phyloP scores from a whole-genome alignment of 2,797 vertebrate species.

The Syngnathus rostellatus region DNA sequence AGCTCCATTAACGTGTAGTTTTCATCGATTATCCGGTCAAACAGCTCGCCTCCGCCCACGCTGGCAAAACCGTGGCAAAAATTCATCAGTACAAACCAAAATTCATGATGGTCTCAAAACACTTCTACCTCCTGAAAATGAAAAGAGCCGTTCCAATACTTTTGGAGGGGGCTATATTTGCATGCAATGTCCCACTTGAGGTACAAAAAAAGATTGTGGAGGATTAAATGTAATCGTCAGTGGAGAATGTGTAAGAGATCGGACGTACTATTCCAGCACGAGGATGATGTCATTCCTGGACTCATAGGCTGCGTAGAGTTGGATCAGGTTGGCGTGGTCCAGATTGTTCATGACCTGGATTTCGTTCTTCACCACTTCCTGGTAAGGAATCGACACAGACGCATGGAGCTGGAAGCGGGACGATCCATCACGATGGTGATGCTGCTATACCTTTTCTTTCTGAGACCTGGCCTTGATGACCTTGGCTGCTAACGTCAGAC shows the following conservation, averaged over 20 bases:
- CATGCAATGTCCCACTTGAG: background rate
- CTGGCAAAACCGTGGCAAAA: conserved; percentile 49
- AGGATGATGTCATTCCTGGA: conserved; percentile 89
- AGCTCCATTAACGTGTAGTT: conserved; percentile 81
- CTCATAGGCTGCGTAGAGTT: conserved; percentile 95
- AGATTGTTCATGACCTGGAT: conserved; percentile 96
- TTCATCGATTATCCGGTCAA: conserved; percentile 86
- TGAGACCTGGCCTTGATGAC: conserved; percentile 83
- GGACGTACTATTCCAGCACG: conserved; percentile 92
- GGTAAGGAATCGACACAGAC: conserved; percentile 33
- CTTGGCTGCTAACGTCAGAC: conserved; percentile 92
- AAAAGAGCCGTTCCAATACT: too few species aligned
- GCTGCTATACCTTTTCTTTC: conserved; percentile 84
- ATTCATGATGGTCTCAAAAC: too few species aligned
- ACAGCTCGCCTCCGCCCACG: conserved; percentile 92
- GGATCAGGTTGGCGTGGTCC: conserved; percentile 90
- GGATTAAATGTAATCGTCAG: background rate
- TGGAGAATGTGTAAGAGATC: conserved; percentile 14
- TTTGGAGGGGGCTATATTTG: too few species aligned
- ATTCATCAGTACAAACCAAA: too few species aligned
- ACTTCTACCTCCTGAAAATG: too few species aligned
- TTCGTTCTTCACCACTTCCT: conserved; percentile 96
- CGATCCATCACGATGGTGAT: conserved; percentile 9
- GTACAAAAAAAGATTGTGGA: background rate
- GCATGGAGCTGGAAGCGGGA: background rate